These are phyloP conservation scores for Cherax quadricarinatus DNA, from an alignment of 1,140 invertebrate genomes.

Conservation along the genomic window DNA sequence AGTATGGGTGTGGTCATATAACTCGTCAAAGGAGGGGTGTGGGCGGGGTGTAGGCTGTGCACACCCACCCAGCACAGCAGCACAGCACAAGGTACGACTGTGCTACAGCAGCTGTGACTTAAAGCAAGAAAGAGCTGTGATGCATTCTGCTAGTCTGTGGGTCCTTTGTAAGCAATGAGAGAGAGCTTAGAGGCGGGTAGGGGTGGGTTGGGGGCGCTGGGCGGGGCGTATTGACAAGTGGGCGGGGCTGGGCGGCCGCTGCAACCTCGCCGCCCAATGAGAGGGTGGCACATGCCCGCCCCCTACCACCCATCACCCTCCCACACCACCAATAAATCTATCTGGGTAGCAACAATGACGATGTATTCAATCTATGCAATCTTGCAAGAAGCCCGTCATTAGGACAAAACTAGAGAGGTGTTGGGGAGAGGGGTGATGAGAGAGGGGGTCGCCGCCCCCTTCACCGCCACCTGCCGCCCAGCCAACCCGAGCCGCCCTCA, in stretches of 20 bases:
- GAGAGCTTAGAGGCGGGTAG: not conserved
- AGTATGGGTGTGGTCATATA: not conserved
- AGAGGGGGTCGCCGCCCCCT: not conserved
- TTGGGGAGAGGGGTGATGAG: too few species aligned
- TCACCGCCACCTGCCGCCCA: not conserved
- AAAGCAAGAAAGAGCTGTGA: slow-evolving; percentile 25
- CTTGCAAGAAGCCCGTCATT: not conserved
- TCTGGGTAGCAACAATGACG: too few species aligned
- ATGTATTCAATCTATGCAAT: too few species aligned
- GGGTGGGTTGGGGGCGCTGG: not conserved
- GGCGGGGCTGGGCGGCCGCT: slow-evolving; percentile 26
- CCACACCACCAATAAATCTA: not conserved
- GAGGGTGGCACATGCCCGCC: not conserved
- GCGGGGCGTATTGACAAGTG: slow-evolving; percentile 44
- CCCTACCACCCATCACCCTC: not conserved
- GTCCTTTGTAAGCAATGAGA: slow-evolving; percentile 34
- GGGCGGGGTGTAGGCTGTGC: not conserved
- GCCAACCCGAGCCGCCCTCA: not conserved
- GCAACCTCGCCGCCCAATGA: not conserved
- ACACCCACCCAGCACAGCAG: not conserved
- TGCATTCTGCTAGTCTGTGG: slow-evolving; percentile 5
- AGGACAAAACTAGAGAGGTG: not conserved
- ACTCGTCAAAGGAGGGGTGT: not conserved
- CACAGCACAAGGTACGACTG: not conserved
- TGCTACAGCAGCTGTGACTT: not conserved